phyloP scores from a whole-genome alignment of 2,113 vertebrate species.

The Balaeniceps rex region DNA sequence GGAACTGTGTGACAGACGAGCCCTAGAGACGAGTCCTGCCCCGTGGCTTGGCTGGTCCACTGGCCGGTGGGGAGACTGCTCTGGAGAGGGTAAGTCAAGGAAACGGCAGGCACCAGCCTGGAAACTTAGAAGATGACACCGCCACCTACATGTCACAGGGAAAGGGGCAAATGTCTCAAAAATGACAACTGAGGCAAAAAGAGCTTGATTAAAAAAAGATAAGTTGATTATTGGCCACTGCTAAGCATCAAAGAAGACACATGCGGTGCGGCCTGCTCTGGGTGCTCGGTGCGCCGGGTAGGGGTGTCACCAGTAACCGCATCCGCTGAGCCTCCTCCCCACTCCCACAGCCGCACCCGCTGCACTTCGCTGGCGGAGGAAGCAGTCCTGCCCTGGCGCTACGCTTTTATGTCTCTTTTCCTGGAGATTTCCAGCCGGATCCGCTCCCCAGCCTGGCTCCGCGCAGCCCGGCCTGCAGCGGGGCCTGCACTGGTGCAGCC shows the following conservation, averaged over 20 bases:
- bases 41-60: not conserved
- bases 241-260: not conserved
- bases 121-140: not conserved
- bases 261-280: accelerated
- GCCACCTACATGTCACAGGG: not conserved
- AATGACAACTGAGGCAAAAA: not conserved
- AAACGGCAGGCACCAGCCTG: not conserved
- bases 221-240: no score
- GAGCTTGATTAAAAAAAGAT: not conserved
- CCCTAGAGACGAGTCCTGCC: not conserved
- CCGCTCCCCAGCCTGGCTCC: not conserved
- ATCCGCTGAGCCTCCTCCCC: not conserved
- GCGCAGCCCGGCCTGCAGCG: accelerated
- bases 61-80: not conserved
- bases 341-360: not conserved
- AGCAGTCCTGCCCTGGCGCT: accelerated
- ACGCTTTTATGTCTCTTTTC: accelerated
- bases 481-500: not conserved
- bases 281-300: accelerated
- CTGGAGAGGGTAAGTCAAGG: not conserved
- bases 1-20: not conserved
- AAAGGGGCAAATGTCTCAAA: not conserved
- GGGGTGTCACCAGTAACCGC: accelerated
- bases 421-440: not conserved
- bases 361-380: accelerated